Base-by-base conservation (phyloP, 1,140 invertebrate genomes). In the Streblospio benedicti region DNA sequence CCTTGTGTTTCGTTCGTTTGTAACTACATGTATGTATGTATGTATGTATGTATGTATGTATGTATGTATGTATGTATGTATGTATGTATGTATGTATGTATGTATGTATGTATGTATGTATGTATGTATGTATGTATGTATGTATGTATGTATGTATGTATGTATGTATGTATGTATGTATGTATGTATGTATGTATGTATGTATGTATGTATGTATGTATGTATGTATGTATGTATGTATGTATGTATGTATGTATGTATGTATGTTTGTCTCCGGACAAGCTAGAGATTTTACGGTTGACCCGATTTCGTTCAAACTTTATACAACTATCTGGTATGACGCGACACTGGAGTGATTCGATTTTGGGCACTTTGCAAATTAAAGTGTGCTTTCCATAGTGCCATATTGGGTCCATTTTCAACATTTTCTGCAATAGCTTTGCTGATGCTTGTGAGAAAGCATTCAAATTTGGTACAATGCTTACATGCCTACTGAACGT, bases 31-130 rank as follows among this genome's bases (percentile, higher is more conserved):
- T 52, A 28, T 28, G 23, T 52, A 52, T 28, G 30, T 52, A 28
- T 52, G 50, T 52, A 52, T 52, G 23, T 28, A 28, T 28, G 50
- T 52, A 28, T 28, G 23, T 52, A 31, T 52, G 23, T 31, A 28
- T 52, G 30, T 52, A 52, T 52, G 30, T 52, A 28, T 52, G 50
- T 52, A 52, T 52, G 30, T 52, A 28, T 31, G 50, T 52, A 28
- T 52, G 50, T 52, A 28, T 52, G 23, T 52, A 52, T 28, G 50
- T 52, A 28, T 52, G 50, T 52, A 28, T 52, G 50, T 31, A 52
- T 52, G 50, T 52, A 28, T 52, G 50, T 52, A 28, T 52, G 50
- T 52, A 28, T 52, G 50, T 52, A 28, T 52, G 50, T 31, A 52
- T 52, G 50, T 52, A 28, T 52, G 50, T 52, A 28, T 52, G 50